A percentile compares a stretch with the other conserved stretches of the same genome.
phyloP scores from a whole-genome alignment of 1,140 invertebrate species.

The Danaus melanippus region DNA sequence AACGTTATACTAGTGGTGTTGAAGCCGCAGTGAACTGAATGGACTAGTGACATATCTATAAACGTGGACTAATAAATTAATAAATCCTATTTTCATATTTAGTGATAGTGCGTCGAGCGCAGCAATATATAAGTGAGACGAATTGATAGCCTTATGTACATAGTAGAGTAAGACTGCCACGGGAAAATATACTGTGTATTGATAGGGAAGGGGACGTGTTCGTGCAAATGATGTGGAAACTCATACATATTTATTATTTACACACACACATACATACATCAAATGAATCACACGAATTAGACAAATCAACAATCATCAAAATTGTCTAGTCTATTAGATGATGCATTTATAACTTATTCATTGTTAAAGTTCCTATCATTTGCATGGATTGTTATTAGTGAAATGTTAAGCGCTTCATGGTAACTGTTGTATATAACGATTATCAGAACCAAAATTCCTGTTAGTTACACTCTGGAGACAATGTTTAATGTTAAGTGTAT shows the following conservation, averaged over 20 bases:
- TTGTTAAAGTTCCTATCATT: conserved; percentile 46
- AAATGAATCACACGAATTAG: too few species aligned
- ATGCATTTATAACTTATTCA: conserved; percentile 68
- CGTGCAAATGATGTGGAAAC: conserved; percentile 59
- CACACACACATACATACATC: not conserved
- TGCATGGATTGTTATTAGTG: conserved; percentile 26
- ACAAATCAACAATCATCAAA: conserved; percentile 25
- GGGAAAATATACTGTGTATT: conserved; percentile 42
- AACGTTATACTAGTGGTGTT: conserved; percentile 46
- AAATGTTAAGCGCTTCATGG: too few species aligned
- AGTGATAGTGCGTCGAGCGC: conserved; percentile 30
- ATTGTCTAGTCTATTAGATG: conserved; percentile 60
- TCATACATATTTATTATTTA: too few species aligned
- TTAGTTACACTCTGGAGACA: too few species aligned
- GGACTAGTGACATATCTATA: too few species aligned
- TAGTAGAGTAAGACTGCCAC: conserved; percentile 46
- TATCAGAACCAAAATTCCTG: too few species aligned
- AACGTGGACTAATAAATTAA: conserved; percentile 20
- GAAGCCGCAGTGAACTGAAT: conserved; percentile 19
- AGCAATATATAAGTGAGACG: conserved; percentile 51
- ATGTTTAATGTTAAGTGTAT: conserved; percentile 21
- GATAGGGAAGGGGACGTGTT: conserved; percentile 36
- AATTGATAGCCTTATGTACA: conserved; percentile 69
- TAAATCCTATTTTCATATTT: conserved; percentile 35
- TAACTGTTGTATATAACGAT: too few species aligned